Conservation (phyloP, 2,797 vertebrate genomes). For the Halcyon chelicuti region DNA sequence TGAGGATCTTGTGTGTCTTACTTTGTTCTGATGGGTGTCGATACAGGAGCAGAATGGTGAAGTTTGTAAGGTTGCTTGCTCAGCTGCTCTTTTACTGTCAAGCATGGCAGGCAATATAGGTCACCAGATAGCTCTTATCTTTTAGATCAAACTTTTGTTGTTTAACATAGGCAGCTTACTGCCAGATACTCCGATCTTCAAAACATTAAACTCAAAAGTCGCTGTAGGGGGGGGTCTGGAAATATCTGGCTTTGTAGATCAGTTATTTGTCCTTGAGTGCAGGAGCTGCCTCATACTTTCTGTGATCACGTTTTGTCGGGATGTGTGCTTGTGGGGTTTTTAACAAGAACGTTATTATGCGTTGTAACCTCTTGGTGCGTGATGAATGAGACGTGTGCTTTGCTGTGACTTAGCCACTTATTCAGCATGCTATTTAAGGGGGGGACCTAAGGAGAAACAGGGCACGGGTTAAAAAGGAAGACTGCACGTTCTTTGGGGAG, state of each 20-base stretch:
- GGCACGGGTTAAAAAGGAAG: background rate
- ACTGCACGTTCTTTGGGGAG: background rate
- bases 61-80: background rate
- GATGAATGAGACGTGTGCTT: background rate
- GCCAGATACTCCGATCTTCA: background rate
- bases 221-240: background rate
- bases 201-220: background rate
- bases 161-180: background rate
- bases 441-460: background rate
- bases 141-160: background rate
- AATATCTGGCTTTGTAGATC: background rate
- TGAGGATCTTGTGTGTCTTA: background rate
- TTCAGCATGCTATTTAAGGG: background rate
- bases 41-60: background rate
- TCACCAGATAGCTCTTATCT: background rate
- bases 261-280: background rate
- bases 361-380: background rate
- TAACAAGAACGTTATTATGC: slow-evolving; percentile 14
- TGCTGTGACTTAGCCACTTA: background rate
- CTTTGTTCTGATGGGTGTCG: rapidly evolving
- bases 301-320: background rate
- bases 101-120: background rate
- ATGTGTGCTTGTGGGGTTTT: background rate
- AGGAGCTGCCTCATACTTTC: background rate
- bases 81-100: background rate